phyloP scores from a whole-genome alignment of 2,888 invertebrate species.

The Synergus itoensis region DNA sequence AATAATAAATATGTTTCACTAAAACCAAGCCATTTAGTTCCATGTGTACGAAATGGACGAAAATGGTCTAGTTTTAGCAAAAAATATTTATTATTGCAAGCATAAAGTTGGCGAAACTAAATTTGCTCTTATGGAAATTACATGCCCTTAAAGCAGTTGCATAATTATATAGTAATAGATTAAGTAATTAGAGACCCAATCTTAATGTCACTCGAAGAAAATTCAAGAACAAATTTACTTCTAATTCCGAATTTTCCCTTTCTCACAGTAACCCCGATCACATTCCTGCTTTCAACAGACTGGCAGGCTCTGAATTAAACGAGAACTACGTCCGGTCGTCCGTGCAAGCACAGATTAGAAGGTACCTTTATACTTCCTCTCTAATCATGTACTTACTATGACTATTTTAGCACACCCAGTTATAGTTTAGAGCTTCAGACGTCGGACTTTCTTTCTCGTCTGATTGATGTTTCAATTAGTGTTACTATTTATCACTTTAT shows the following conservation, averaged over 20 bases:
- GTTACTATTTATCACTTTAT: too few relatives aligned
- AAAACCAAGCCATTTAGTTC: too few relatives aligned
- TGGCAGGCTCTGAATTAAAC: constrained; percentile 3
- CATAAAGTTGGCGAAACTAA: too few relatives aligned
- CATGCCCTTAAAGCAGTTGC: too few relatives aligned
- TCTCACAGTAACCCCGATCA: neutral
- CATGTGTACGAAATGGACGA: too few relatives aligned
- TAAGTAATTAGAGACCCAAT: neutral
- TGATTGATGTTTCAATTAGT: neutral
- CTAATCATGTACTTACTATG: constrained; percentile 24
- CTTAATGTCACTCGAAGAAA: neutral
- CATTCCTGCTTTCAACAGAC: neutral
- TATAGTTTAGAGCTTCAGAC: neutral
- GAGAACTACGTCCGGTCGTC: constrained; percentile 23
- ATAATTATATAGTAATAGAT: too few relatives aligned
- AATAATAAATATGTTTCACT: too few relatives aligned
- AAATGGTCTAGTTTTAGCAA: too few relatives aligned
- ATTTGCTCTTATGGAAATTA: too few relatives aligned
- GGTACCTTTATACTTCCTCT: constrained; percentile 1
- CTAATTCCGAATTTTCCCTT: neutral
- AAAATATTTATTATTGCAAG: too few relatives aligned
- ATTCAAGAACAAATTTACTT: neutral
- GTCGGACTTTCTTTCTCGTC: neutral
- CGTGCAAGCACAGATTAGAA: constrained; percentile 10
- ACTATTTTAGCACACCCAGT: constrained; percentile 4